Evolutionary conservation across 2,797 vertebrate genomes (phyloP).

Genomic region (Sandelia bainsii): DNA sequence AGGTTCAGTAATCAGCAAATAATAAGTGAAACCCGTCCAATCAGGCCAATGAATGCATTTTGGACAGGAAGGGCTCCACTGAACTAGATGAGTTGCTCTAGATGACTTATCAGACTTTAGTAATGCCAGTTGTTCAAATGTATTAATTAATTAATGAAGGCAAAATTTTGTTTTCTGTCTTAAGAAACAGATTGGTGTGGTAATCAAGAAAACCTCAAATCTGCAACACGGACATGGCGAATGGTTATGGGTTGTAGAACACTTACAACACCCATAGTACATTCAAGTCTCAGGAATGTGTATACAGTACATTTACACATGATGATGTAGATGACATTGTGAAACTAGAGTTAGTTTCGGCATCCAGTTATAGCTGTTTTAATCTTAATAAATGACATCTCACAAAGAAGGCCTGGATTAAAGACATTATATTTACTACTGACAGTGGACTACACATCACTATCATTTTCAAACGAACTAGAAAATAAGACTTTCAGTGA

Average conservation of each 20-base stretch:
- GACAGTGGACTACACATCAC: no score
- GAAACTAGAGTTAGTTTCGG: no score
- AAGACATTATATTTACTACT: no score
- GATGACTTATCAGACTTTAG: constrained; percentile 20
- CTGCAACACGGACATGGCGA: background rate
- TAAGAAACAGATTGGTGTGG: background rate
- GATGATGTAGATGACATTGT: no score
- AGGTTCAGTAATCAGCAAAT: constrained; percentile 25
- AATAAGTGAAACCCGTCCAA: constrained; percentile 53
- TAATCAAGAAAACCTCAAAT: background rate
- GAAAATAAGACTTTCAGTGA: no score
- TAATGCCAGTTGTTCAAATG: background rate
- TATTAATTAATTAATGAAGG: background rate
- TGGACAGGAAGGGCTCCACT: constrained; percentile 1
- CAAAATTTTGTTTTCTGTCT: background rate
- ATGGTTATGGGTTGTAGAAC: background rate
- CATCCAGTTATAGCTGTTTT: no score
- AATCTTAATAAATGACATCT: no score
- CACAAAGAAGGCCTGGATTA: no score
- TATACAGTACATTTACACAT: no score
- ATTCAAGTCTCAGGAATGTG: no score
- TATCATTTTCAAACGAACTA: no score
- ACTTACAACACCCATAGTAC: no score
- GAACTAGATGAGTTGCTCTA: background rate
- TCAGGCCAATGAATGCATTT: constrained; percentile 17